Percentiles rank a stretch among this genome's conserved stretches.
Evolutionary conservation across 2,113 vertebrate species (phyloP).

Genomic region (Gnathonemus echidnorhynchus): DNA sequence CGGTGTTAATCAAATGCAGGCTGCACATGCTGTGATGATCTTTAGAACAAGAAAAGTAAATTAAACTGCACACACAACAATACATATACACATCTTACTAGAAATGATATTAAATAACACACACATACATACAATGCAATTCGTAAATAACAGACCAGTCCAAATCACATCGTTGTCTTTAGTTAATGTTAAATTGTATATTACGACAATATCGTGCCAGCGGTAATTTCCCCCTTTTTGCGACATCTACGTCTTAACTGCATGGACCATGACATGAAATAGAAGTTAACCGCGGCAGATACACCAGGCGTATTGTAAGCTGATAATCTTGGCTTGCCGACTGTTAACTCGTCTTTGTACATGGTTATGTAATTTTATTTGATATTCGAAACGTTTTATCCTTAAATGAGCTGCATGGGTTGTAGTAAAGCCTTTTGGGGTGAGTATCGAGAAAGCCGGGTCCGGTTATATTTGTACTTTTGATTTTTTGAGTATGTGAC

Average conservation of each 20-base stretch:
- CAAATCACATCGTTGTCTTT: not conserved
- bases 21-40: not conserved
- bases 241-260: constrained; percentile 52
- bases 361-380: not conserved
- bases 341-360: not conserved
- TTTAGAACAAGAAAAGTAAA: constrained; percentile 7
- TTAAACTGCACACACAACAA: constrained; percentile 11
- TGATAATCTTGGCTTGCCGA: not conserved
- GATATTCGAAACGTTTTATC: constrained; percentile 10
- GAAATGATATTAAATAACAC: not conserved
- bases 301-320: constrained; percentile 49
- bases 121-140: not conserved
- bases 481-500: constrained; percentile 34
- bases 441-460: constrained; percentile 39
- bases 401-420: constrained; percentile 41
- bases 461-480: constrained; percentile 50
- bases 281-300: constrained; percentile 51
- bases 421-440: constrained; percentile 50
- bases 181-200: not conserved
- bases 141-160: not conserved
- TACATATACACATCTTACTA: constrained; percentile 27
- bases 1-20: not conserved
- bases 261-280: constrained; percentile 54
- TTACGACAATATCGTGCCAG: not conserved
- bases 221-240: constrained; percentile 44